Evolutionary conservation across 2,888 invertebrate genomes (phyloP).

Genomic region (Chrysolina americana): DNA sequence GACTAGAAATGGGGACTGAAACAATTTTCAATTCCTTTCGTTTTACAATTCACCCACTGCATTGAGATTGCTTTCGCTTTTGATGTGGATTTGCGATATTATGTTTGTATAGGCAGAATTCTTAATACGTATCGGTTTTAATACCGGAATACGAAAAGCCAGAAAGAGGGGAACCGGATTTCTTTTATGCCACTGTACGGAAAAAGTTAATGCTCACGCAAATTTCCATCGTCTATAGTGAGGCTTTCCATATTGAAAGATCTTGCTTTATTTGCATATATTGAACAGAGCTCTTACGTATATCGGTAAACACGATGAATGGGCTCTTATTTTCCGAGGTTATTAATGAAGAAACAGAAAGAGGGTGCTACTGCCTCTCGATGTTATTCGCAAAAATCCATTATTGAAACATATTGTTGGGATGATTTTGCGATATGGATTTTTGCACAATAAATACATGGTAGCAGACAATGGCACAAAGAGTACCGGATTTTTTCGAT

Average conservation of each 20-base stretch:
- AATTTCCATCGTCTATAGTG: background rate
- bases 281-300: slow-evolving; percentile 1
- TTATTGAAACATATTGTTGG: slow-evolving; percentile 11
- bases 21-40: slow-evolving; percentile 20
- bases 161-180: slow-evolving; percentile 15
- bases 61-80: slow-evolving; percentile 22
- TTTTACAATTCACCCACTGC: slow-evolving; percentile 20
- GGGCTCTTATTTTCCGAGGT: slow-evolving; percentile 3
- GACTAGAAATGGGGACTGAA: slow-evolving; percentile 20
- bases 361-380: background rate
- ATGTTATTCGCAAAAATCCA: slow-evolving; percentile 6
- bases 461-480: background rate
- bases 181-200: slow-evolving; percentile 18
- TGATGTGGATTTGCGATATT: slow-evolving; percentile 23
- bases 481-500: background rate
- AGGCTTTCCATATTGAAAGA: slow-evolving; percentile 14
- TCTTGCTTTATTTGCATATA: slow-evolving; percentile 17
- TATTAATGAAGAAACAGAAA: background rate
- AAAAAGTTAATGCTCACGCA: slow-evolving; percentile 16
- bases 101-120: slow-evolving; percentile 24
- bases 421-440: background rate
- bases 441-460: background rate
- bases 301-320: slow-evolving; percentile 16
- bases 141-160: slow-evolving; percentile 17
- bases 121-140: slow-evolving; percentile 23